Evolutionary conservation across 2,113 vertebrate genomes (phyloP).

Genomic region (Urocitellus parryii): DNA sequence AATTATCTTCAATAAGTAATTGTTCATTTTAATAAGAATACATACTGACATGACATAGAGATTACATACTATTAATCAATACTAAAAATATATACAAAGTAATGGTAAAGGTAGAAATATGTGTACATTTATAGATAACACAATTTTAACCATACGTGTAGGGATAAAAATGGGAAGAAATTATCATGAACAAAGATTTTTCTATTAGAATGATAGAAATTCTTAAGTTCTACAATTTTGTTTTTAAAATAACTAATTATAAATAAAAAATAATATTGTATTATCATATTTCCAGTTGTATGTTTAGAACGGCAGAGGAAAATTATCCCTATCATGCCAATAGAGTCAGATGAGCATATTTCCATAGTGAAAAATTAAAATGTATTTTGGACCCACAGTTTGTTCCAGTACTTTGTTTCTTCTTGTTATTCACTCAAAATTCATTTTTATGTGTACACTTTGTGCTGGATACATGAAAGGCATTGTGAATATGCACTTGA

Average conservation of each 20-base stretch:
- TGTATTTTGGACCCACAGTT: background rate
- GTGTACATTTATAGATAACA: background rate
- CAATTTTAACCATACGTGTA: background rate
- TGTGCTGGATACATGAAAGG: background rate
- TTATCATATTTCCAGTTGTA: background rate
- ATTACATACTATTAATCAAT: background rate
- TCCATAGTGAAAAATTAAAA: background rate
- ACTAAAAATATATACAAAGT: background rate
- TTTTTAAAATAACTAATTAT: slow-evolving; percentile 42
- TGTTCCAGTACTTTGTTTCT: background rate
- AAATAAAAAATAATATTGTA: background rate
- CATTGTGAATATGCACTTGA: background rate
- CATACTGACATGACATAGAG: background rate
- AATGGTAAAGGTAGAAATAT: background rate
- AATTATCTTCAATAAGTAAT: background rate
- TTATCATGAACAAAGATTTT: background rate
- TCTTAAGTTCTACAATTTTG: background rate
- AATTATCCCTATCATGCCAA: background rate
- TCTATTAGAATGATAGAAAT: background rate
- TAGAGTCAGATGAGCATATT: background rate
- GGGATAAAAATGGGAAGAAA: background rate
- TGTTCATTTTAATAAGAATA: background rate
- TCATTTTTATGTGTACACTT: background rate
- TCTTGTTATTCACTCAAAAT: background rate
- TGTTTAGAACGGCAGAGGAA: background rate